Base-by-base conservation (phyloP, 2,113 vertebrate species). In the Pholis gunnellus region DNA sequence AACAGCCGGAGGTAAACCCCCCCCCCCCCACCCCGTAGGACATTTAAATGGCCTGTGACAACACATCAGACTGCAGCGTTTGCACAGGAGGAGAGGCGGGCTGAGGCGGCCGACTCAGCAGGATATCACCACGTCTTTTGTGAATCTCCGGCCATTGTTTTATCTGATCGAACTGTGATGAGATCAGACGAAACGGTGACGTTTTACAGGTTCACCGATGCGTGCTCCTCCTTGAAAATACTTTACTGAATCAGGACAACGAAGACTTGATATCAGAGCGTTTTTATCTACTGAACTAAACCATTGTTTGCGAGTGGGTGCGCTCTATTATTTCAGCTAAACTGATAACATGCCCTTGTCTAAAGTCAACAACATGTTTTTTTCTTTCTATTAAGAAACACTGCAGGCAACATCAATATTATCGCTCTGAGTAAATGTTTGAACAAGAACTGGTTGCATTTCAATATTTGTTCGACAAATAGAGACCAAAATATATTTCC, bases 91-190 rank as follows among this genome's bases (percentile, higher is more conserved):
- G 20, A 52, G 67, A 18, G 74, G 42, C 29, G 6, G 29, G 54
- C 78, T 83, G 68, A 22, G 75, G 31, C 36, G 6, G 34, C 64
- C 79, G 86, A 91, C 54, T 88, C 75, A 60, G 79, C 77, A 71
- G 70, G 54, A 84, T 70, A 78, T 60, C 22, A 1, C 44, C 22
- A 69, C 78, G 14, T 72, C 74, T 74, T 56, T 60, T 73, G 38
- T 71, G 42, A 71, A 78, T 44, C 11, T 13, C 14, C 78, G 13
- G 68, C 59, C 72, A 80, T 46, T 77, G 79, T 88, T 72, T 79
- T 46, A 70, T 82, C 25, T 44, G 72, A 82, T 77, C 48, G 63
- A 76, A 66, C n/a, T 15, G 6, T 61, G 72, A 78, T 60, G 46
- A 61, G 29, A 38, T 56, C 74, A 61, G 78, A 64, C 14, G 60